phyloP scores from a whole-genome alignment of 92 coral and sea anemone species.

The Zoanthus sociatus region DNA sequence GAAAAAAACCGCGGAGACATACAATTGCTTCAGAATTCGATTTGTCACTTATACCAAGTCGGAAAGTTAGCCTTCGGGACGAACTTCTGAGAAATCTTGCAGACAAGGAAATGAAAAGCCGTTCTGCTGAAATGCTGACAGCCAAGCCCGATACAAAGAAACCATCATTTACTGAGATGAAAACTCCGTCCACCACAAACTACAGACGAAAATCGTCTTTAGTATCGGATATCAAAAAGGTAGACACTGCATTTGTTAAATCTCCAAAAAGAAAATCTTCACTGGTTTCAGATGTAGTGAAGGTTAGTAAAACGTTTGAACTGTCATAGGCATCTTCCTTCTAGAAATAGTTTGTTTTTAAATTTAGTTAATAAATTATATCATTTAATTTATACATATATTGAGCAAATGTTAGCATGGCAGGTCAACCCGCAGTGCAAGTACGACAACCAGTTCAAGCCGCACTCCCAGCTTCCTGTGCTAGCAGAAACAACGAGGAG shows the following conservation, averaged over 20 bases:
- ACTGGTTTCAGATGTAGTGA: slow-evolving; percentile 28
- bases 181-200: background rate
- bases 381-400: no score
- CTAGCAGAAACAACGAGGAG: no score
- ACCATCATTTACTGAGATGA: background rate
- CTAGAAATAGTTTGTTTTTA: background rate
- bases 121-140: slow-evolving; percentile 27
- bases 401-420: no score
- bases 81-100: slow-evolving; percentile 39
- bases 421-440: no score
- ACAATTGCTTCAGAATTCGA: slow-evolving; percentile 11
- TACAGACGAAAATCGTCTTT: slow-evolving; percentile 17
- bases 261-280: slow-evolving; percentile 22
- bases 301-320: background rate
- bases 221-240: slow-evolving; percentile 24
- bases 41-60: slow-evolving; percentile 37
- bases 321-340: background rate
- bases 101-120: slow-evolving; percentile 48
- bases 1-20: slow-evolving; percentile 12
- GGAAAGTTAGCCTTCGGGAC: slow-evolving; percentile 29
- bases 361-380: no score
- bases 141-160: background rate
- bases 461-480: no score
- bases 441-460: no score
- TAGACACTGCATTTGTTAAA: background rate